Base-by-base conservation (phyloP, 2,797 vertebrate genomes). In the Brotula barbata region DNA sequence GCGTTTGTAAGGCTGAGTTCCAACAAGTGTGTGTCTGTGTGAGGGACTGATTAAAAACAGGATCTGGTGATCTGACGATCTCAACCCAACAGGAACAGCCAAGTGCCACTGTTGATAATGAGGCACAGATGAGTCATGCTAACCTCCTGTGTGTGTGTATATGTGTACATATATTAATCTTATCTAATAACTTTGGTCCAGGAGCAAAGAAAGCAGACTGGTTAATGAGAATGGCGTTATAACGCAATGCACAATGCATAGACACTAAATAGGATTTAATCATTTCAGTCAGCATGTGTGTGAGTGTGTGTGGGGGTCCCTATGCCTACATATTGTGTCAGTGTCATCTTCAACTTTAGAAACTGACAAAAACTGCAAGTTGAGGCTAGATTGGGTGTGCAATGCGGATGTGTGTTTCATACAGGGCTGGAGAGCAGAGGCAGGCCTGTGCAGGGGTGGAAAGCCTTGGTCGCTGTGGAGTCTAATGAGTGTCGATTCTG, bases 371-470 rank as follows among this genome's bases (percentile, higher is more conserved):
- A 17, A 50, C 9, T 50, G 19, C 7, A 12, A 50, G 28, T 36
- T 7, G 11, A 10, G 16, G 31, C 28, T 19, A 20, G 39, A 20
- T 21, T 12, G 20, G 28, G 28, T 13, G 25, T 20, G 47, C 20
- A n/a, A 2, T 46, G 25, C 34, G 59, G 12, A 58, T 37, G 57
- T 33, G 68, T 41, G 50, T 28, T 52, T 36, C 94, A 93, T 92
- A 99, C 97, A 43, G 97, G 97, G 83, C 97, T 99, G 68, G 97
- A 99, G 80, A 98, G 95, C 67, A 99, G 93, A 88, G 97, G 97
- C 82, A 99, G 90, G 76, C 97, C 97, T 68, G 97, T 99, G 79
- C 92, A 94, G 50, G 97, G 97, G 75, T 99, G 97, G 87, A 99
- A 99, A 81, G 96, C 96, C 89, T 95, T 96, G 39, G 94, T 95